Evolutionary conservation across 2,888 invertebrate species (phyloP).

Genomic region (Aleiodes alternator): DNA sequence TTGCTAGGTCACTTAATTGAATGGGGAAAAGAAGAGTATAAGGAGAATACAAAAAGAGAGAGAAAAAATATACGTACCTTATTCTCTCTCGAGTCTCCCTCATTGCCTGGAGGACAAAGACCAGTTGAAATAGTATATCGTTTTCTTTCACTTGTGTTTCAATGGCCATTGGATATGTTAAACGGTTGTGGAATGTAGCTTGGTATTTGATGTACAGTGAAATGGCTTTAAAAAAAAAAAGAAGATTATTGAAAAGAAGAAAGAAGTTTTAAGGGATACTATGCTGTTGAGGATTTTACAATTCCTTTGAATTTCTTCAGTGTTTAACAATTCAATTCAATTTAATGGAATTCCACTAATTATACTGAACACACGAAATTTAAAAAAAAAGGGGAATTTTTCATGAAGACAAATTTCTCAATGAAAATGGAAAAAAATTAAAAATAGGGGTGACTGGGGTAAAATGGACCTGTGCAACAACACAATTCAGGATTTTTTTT

Average conservation of each 20-base stretch:
- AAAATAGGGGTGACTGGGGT: too few species aligned
- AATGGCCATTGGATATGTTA: slow-evolving; percentile 66
- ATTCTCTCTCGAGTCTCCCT: slow-evolving; percentile 38
- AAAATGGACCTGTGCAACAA: too few species aligned
- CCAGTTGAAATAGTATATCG: slow-evolving; percentile 47
- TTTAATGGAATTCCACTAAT: too few species aligned
- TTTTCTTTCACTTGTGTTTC: slow-evolving; percentile 42
- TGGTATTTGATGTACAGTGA: slow-evolving; percentile 68
- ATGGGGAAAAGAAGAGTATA: slow-evolving; percentile 66
- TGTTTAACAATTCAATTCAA: too few species aligned
- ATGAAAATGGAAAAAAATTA: slow-evolving; percentile 30
- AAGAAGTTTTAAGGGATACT: slow-evolving; percentile 30
- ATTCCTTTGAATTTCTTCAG: slow-evolving; percentile 6
- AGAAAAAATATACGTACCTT: slow-evolving; percentile 19
- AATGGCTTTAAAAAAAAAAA: slow-evolving; percentile 41
- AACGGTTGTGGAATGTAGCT: slow-evolving; percentile 67
- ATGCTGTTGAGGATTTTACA: slow-evolving; percentile 22
- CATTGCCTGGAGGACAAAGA: slow-evolving; percentile 53
- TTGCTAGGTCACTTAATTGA: slow-evolving; percentile 74
- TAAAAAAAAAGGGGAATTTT: background rate
- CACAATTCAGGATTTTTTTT: too few species aligned
- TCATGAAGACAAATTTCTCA: slow-evolving; percentile 2
- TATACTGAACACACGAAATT: too few species aligned
- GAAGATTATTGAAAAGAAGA: slow-evolving; percentile 42
- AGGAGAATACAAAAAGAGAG: slow-evolving; percentile 48